Evolutionary conservation across 2,797 vertebrate genomes (phyloP).

Genomic region (Myotis pilosus): DNA sequence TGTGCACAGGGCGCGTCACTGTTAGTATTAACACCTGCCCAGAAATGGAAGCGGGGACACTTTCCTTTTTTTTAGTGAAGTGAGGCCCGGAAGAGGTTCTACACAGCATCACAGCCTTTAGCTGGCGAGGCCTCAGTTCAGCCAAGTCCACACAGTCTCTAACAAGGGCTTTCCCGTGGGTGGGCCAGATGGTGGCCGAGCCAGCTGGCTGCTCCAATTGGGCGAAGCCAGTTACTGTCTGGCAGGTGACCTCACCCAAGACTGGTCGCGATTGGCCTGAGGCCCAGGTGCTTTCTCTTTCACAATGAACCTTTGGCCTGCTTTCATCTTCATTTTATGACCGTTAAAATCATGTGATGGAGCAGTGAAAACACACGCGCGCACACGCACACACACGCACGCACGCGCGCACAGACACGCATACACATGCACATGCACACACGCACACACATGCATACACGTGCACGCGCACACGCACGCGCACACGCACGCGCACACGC

Average conservation of each 20-base stretch:
- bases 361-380: neutral
- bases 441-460: neutral
- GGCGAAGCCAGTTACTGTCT: slow-evolving; percentile 50
- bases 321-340: slow-evolving; percentile 5
- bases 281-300: neutral
- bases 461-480: neutral
- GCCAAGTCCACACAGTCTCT: slow-evolving; percentile 5
- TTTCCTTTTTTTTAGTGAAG: neutral
- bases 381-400: neutral
- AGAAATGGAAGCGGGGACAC: neutral
- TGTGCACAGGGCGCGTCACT: neutral
- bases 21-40: neutral
- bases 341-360: neutral
- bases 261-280: neutral
- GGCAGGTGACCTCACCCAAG: neutral
- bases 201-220: slow-evolving; percentile 9
- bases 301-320: neutral
- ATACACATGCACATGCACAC: neutral
- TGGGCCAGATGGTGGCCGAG: slow-evolving; percentile 46
- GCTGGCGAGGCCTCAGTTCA: neutral
- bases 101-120: neutral
- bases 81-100: neutral
- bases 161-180: neutral
- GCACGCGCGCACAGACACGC: neutral
- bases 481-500: rapidly evolving